Base-by-base conservation (phyloP, 1,140 invertebrate genomes). In the Habropoda laboriosa region DNA sequence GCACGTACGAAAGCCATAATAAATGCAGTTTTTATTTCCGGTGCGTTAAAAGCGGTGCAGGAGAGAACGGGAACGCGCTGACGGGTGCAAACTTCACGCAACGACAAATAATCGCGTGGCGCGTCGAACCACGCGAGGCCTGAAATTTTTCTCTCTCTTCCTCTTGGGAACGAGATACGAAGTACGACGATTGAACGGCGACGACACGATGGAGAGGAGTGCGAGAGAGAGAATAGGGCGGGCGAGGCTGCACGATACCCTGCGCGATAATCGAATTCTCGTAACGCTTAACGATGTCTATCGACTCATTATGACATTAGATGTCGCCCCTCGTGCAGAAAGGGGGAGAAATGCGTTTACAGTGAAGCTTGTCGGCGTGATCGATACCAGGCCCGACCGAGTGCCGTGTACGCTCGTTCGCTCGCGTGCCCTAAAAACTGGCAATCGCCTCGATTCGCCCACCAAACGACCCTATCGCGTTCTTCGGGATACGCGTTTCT, bases 241-340 rank as follows among this genome's bases (percentile, higher is more conserved):
- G 24, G 24, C 58, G 58, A 61, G 58, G 12, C 58, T 38, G 21
- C n/a, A 38, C 58, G 58, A 60, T 60, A 66, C 57, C 24, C 57
- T 45, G 24, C 70, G 73, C 38, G 79, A 58, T 86, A 86, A 86
- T 86, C 82, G 82, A 86, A 79, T 86, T 81, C 71, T 66, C 73
- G 74, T 73, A 64, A 74, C 68, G 79, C 21, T 81, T 85, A 79
- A 81, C 79, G 82, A 74, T 66, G 82, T 85, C 79, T 85, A 85
- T 85, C 84, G 73, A 84, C 51, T 81, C 82, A 74, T 83, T 81
- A 83, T 38, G 66, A 81, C 82, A 83, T 86, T 81, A 86, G 84
- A 78, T 81, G 82, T 77, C 80, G 82, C 79, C 58, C 49, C 61
- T 77, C 74, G 76, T 63, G 38, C 78, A 32, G 60, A 40, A 81